phyloP scores from a whole-genome alignment of 2,113 vertebrate species.

The Syngnathus scovelli region DNA sequence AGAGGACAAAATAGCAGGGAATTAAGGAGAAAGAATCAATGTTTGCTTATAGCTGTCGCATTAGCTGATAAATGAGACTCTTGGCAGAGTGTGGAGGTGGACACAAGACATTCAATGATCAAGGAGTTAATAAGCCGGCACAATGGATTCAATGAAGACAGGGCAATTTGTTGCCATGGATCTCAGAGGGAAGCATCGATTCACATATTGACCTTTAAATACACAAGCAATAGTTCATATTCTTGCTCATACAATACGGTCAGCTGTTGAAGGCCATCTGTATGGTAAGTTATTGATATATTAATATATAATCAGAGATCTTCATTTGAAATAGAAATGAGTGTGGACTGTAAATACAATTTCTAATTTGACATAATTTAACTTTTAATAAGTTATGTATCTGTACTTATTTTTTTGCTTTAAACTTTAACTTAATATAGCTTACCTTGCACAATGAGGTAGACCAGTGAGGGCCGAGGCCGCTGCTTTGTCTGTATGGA shows the following conservation, averaged over 20 bases:
- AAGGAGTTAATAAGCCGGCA: constrained; percentile 53
- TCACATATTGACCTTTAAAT: constrained; percentile 59
- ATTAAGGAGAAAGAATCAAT: constrained; percentile 50
- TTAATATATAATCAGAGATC: neutral
- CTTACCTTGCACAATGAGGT: constrained; percentile 98
- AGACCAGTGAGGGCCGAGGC: constrained; percentile 92
- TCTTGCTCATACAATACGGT: constrained; percentile 23
- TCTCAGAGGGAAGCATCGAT: constrained; percentile 44
- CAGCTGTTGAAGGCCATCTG: constrained; percentile 14
- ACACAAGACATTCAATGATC: constrained; percentile 48
- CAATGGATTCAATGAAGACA: constrained; percentile 50
- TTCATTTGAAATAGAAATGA: too few species aligned
- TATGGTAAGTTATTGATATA: neutral
- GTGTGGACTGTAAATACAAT: too few species aligned
- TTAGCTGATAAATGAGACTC: constrained; percentile 47
- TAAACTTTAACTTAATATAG: neutral
- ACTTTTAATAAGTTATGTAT: neutral
- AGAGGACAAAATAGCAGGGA: constrained; percentile 27
- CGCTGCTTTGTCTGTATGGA: constrained; percentile 96
- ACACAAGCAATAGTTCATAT: constrained; percentile 36
- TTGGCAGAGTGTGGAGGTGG: constrained; percentile 33
- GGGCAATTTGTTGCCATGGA: constrained; percentile 46
- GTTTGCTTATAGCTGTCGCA: constrained; percentile 54
- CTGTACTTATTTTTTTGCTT: neutral
- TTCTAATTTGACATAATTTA: too few species aligned